phyloP scores from a whole-genome alignment of 2,113 vertebrate species.

The Nothoprocta perdicaria region DNA sequence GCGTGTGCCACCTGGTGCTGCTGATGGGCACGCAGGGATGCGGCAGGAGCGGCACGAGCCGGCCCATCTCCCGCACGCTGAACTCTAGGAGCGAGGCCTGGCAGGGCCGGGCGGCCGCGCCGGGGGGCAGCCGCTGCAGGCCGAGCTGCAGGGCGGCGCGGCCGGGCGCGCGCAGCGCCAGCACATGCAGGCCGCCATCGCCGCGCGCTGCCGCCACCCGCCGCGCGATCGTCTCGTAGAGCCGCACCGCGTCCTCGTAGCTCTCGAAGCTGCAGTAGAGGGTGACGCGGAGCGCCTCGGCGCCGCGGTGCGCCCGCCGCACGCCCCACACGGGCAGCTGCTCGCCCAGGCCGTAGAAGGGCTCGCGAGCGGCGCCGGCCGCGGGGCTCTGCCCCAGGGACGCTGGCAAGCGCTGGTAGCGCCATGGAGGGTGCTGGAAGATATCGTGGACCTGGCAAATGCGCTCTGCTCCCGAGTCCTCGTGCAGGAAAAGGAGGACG shows the following conservation, averaged over 20 bases:
- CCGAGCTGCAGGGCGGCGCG: slow-evolving; percentile 85
- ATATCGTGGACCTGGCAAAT: slow-evolving; percentile 86
- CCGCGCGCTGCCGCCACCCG: slow-evolving; percentile 80
- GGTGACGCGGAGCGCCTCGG: slow-evolving; percentile 87
- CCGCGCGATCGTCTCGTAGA: slow-evolving; percentile 90
- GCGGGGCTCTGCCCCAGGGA: slow-evolving; percentile 30
- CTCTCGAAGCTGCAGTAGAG: slow-evolving; percentile 89
- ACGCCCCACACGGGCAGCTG: slow-evolving; percentile 94
- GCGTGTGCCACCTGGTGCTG: slow-evolving; percentile 90
- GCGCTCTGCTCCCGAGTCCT: slow-evolving; percentile 85
- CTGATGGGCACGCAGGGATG: slow-evolving; percentile 93
- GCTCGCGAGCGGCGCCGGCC: slow-evolving; percentile 76
- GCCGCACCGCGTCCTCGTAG: slow-evolving; percentile 87
- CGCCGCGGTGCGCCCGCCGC: slow-evolving; percentile 81
- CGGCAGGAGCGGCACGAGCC: slow-evolving; percentile 92
- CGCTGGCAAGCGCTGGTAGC: slow-evolving; percentile 78
- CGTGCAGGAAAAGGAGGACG: slow-evolving; percentile 88
- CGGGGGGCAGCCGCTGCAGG: slow-evolving; percentile 86
- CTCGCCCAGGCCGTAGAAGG: slow-evolving; percentile 88
- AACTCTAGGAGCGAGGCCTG: slow-evolving; percentile 89
- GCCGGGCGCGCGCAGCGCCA: slow-evolving; percentile 74
- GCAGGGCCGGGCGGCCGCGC: slow-evolving; percentile 81
- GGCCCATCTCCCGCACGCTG: slow-evolving; percentile 88
- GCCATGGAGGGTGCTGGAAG: slow-evolving; percentile 90
- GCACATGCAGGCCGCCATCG: slow-evolving; percentile 83